Evolutionary conservation across 1,140 invertebrate species (phyloP).

Genomic region (Drosophila pachea): DNA sequence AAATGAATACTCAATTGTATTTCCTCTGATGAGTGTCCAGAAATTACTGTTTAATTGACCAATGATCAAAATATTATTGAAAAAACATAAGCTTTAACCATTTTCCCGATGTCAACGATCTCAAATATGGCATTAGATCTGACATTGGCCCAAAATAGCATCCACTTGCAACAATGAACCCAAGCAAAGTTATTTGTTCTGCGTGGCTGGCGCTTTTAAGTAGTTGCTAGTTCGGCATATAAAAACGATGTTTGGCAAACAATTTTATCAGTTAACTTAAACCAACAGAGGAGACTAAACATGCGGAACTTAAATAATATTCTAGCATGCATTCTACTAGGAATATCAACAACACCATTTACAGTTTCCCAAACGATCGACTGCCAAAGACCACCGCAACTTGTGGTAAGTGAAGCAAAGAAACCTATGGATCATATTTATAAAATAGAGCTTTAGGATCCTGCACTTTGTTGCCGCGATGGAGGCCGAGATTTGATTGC

Average conservation of each 20-base stretch:
- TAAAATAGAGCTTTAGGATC: slow-evolving; percentile 42
- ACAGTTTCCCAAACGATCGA: slow-evolving; percentile 53
- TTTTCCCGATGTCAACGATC: slow-evolving; percentile 63
- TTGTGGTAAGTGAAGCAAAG: slow-evolving; percentile 52
- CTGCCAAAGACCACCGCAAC: slow-evolving; percentile 66
- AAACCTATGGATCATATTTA: background rate
- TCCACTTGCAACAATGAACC: slow-evolving; percentile 71
- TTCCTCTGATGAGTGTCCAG: slow-evolving; percentile 13
- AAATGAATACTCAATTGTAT: slow-evolving; percentile 25
- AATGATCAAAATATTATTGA: slow-evolving; percentile 32
- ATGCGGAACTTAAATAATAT: slow-evolving; percentile 34
- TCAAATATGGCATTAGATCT: slow-evolving; percentile 63
- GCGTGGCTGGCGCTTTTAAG: slow-evolving; percentile 65
- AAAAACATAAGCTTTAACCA: slow-evolving; percentile 43
- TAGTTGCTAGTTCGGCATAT: slow-evolving; percentile 48
- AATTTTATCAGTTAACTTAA: slow-evolving; percentile 40
- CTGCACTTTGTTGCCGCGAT: slow-evolving; percentile 63
- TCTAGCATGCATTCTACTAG: slow-evolving; percentile 28
- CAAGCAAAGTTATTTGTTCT: slow-evolving; percentile 62
- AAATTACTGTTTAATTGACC: slow-evolving; percentile 67
- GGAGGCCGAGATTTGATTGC: slow-evolving; percentile 58
- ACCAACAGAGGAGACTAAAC: background rate
- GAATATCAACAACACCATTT: slow-evolving; percentile 1
- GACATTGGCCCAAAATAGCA: slow-evolving; percentile 69
- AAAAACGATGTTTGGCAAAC: slow-evolving; percentile 47